Conservation (phyloP, 2,113 vertebrate species). For the Melanostigma gelatinosum region DNA sequence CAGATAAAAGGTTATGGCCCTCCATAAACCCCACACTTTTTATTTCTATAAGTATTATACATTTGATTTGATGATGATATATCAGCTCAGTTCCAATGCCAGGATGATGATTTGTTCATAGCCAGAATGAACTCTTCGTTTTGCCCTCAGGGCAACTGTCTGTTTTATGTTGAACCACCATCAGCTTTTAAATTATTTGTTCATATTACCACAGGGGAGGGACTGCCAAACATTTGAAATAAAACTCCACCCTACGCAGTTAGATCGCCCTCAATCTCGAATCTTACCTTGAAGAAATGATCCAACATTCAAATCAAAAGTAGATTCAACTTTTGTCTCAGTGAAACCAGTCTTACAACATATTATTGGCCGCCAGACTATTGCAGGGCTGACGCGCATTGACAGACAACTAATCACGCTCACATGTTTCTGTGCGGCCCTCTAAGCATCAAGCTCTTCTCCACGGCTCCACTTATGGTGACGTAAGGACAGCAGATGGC, state of each 20-base stretch:
- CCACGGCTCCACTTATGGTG: background rate
- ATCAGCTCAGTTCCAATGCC: background rate
- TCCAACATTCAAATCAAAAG: background rate
- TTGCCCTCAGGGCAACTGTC: background rate
- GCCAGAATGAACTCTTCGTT: background rate
- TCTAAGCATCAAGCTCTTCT: constrained; percentile 5
- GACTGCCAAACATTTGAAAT: constrained; percentile 11
- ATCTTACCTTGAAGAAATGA: background rate
- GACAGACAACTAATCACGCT: background rate
- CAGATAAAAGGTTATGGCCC: background rate
- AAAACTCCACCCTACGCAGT: background rate
- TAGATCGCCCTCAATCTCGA: background rate
- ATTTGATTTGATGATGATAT: background rate
- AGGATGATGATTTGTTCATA: background rate
- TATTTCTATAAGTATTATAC: background rate
- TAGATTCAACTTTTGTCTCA: background rate
- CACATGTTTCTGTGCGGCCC: background rate
- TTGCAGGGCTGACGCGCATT: background rate
- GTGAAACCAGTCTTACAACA: background rate
- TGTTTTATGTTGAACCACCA: background rate
- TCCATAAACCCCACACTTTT: background rate
- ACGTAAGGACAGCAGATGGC: constrained; percentile 37
- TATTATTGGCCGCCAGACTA: background rate
- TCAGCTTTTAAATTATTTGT: background rate
- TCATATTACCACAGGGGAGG: constrained; percentile 9